Base-by-base conservation (phyloP, 2,797 vertebrate genomes). In the Champsocephalus gunnari region DNA sequence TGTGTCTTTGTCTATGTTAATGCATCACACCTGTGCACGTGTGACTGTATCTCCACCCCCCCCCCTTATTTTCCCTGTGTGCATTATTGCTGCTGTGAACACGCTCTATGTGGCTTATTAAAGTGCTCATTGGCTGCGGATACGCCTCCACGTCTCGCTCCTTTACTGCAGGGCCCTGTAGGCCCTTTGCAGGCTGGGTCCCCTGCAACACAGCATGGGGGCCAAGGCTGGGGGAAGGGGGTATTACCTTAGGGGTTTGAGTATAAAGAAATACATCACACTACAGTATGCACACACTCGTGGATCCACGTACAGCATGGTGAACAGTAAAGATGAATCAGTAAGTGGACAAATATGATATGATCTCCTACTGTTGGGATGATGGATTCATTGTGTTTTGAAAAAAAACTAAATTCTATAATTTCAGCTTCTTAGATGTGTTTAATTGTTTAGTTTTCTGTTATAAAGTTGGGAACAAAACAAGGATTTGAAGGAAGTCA, bases 41-140 rank as follows among this genome's bases (percentile, higher is more conserved):
- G 67, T 55, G 62, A 75, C 65, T 66, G 53, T 68, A 34, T 63
- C n/a, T 24, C 66, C 60, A 41, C 56, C 17, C 24, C 49, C 49
- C 34, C 34, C 34, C 8, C 34, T 38, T 12, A 24, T 57, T 59
- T 71, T 58, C 51, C 28, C 59, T 70, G 83, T 77, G 68, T 88
- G 68, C 71, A 87, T 87, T 76, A 73, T 75, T 69, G 71, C 75
- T 58, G 56, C 55, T 70, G 78, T 86, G 90, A 85, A 91, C 79
- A 89, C 85, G 60, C 58, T 71, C 53, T 57, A 60, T 56, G 24
- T 5, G 64, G 66, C 69, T 74, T 73, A 66, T 79, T 71, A 75
- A 55, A 70, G 71, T 61, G 68, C 58, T 77, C 38, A 75, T 47
- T 70, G 76, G 56, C 60, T 66, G 44, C 9, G 32, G 57, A 71